Evolutionary conservation across 2,888 invertebrate species (phyloP), one percentile per base, ranked within the genome.

Genomic region (Acanthacorydalis orientalis): DNA sequence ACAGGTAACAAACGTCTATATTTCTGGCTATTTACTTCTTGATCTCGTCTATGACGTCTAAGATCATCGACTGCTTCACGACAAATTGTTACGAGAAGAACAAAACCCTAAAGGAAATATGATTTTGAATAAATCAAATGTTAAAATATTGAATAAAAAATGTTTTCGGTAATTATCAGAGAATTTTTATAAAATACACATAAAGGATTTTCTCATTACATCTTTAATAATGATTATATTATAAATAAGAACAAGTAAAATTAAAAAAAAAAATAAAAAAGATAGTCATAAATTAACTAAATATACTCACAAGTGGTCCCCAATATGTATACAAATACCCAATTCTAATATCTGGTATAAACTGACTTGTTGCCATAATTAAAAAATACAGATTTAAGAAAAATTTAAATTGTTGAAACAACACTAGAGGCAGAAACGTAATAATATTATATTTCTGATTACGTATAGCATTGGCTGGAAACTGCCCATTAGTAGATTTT

Each of bases 321-420:
- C 98, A 99, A 67, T 99, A 99, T 1, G 98, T 99, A 66, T 97
- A 98, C 41, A 97, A 77, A 64, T 93, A 95, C 2, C 98, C 97
- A 59, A 99, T 92, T 56, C 90, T 76, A 55, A 98, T 85, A 59
- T 90, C 91, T 23, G 95, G 92, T 62, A 99, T 89, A 68, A 99
- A 96, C 69, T 99, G 98, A 59, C 93, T 93, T 47, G 87, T 73
- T 0, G 98, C 97, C 97, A 98, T 97, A 49, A 97, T 75, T 54
- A 99, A 73, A 69, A 99, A 99, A 66, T 96, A 98, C 49, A 99
- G 69, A 69, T 99, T 99, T 54, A 99, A 74, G 68, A 99, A 99
- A 70, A 96, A 97, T 58, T 92, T 87, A 72, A 99, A 99, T 70
- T 99, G 98, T 68, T 99, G 93, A 69, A 84, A 98, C 52, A 98